phyloP scores from a whole-genome alignment of 2,888 invertebrate species.

The Cartodere bifasciata region DNA sequence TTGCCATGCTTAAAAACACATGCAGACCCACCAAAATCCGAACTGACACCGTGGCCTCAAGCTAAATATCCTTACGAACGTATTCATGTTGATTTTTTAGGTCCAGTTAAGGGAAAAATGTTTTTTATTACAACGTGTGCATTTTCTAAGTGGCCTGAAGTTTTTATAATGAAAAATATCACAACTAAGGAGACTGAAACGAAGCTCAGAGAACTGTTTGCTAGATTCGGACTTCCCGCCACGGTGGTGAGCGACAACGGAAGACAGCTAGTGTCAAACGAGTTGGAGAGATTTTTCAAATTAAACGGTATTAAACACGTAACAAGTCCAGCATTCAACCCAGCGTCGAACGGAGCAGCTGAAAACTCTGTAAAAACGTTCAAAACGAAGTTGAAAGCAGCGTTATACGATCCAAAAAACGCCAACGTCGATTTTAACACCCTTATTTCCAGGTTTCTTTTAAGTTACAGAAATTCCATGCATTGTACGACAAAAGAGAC shows the following conservation, averaged over 20 bases:
- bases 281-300: slow-evolving; percentile 13
- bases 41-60: slow-evolving; percentile 10
- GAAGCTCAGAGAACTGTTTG: slow-evolving; percentile 7
- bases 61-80: slow-evolving; percentile 7
- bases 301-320: slow-evolving; percentile 15
- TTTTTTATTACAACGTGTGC: slow-evolving; percentile 12
- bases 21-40: slow-evolving; percentile 9
- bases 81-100: slow-evolving; percentile 13
- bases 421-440: background rate
- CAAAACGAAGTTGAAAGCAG: slow-evolving; percentile 4
- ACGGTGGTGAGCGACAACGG: slow-evolving; percentile 11
- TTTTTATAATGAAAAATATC: slow-evolving; percentile 7
- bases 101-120: slow-evolving; percentile 8
- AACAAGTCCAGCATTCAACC: slow-evolving; percentile 16
- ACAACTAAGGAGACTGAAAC: slow-evolving; percentile 6
- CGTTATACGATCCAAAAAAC: background rate
- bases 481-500: slow-evolving; percentile 1
- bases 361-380: slow-evolving; percentile 9
- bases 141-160: slow-evolving; percentile 10
- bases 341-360: slow-evolving; percentile 17
- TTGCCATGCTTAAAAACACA: slow-evolving; percentile 7
- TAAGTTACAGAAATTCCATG: slow-evolving; percentile 2
- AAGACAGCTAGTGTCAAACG: slow-evolving; percentile 10
- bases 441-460: slow-evolving; percentile 1
- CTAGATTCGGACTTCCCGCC: slow-evolving; percentile 7